phyloP scores from a whole-genome alignment of 1,140 invertebrate species.

The Heliconius hermathena region DNA sequence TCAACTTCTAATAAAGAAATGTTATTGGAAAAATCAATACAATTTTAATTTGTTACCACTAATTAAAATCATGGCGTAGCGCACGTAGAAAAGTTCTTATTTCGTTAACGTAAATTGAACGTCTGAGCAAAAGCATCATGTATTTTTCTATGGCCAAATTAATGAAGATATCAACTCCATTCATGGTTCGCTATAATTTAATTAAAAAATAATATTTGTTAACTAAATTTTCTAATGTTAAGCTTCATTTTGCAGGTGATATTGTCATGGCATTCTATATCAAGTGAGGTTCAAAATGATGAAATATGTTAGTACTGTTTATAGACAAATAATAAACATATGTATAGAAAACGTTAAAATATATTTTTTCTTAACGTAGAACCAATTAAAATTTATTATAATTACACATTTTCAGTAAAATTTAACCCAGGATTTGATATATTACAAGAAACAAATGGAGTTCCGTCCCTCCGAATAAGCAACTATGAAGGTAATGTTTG shows the following conservation, averaged over 20 bases:
- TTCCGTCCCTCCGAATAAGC: slow-evolving; percentile 50
- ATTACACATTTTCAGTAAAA: slow-evolving; percentile 53
- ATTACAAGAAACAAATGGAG: slow-evolving; percentile 49
- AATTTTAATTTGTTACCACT: slow-evolving; percentile 23
- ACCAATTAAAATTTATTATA: background rate
- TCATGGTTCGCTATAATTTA: slow-evolving; percentile 42
- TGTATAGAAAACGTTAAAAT: background rate
- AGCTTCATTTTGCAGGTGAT: slow-evolving; percentile 43
- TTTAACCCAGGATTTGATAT: slow-evolving; percentile 62
- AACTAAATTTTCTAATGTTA: background rate
- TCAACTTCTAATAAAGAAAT: slow-evolving; percentile 12
- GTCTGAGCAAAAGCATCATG: slow-evolving; percentile 33
- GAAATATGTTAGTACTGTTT: slow-evolving; percentile 45
- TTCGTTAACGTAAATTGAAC: background rate
- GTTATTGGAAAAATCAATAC: slow-evolving; percentile 1
- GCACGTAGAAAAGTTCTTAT: slow-evolving; percentile 25
- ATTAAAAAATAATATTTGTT: background rate
- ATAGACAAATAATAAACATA: background rate
- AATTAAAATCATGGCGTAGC: slow-evolving; percentile 63
- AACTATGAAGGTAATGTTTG: slow-evolving; percentile 53
- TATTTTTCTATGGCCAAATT: slow-evolving; percentile 27
- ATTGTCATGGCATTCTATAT: slow-evolving; percentile 34
- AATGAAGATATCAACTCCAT: slow-evolving; percentile 34
- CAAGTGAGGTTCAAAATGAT: slow-evolving; percentile 36
- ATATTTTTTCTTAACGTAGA: background rate